Evolutionary conservation across 35 echinoderm and acorn worm species (phyloP).

Genomic region (Anneissia japonica): DNA sequence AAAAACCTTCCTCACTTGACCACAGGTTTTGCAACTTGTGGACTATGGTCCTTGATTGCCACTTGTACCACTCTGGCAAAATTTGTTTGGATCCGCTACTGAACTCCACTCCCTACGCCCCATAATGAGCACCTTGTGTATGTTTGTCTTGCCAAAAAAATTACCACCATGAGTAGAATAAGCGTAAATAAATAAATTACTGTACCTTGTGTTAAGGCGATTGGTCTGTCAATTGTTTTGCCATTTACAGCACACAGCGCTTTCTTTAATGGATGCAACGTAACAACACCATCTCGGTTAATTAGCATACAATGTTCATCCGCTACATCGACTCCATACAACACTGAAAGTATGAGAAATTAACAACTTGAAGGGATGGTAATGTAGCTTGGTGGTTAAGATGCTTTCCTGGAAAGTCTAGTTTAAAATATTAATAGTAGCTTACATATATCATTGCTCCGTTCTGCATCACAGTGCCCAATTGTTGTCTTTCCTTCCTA

Average conservation of each 20-base stretch:
- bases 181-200: too few species aligned
- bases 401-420: too few species aligned
- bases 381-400: too few species aligned
- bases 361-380: too few species aligned
- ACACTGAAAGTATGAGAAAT: conserved; percentile 24
- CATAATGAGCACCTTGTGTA: too few species aligned
- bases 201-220: conserved; percentile 80
- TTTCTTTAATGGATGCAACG: conserved; percentile 41
- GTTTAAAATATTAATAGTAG: too few species aligned
- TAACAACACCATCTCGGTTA: conserved; percentile 60
- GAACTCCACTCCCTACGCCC: neutral
- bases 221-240: conserved; percentile 43
- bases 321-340: conserved; percentile 61
- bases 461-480: conserved; percentile 74
- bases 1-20: too few species aligned
- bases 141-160: too few species aligned
- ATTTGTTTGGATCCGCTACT: neutral
- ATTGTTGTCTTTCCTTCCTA: conserved; percentile 83
- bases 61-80: too few species aligned
- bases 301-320: conserved; percentile 78
- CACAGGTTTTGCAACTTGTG: too few species aligned
- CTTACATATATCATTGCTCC: conserved; percentile 84
- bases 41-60: too few species aligned
- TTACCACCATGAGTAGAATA: too few species aligned
- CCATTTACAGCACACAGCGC: conserved; percentile 82